Conservation (phyloP, 2,113 vertebrate species). For the Tenrec ecaudatus region DNA sequence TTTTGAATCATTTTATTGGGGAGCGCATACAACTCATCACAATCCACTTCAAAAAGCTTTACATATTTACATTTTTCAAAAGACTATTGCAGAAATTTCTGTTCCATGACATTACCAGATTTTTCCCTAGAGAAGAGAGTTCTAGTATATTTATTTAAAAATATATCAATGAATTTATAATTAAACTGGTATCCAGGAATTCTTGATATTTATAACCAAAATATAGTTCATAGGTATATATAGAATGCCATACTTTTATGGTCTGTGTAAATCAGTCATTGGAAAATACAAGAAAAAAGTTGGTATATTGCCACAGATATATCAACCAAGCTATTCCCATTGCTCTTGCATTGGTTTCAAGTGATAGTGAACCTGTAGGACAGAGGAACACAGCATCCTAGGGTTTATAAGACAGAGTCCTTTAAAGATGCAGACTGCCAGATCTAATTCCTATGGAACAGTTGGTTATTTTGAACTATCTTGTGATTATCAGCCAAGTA, state of each 20-base stretch:
- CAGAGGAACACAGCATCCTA: not conserved
- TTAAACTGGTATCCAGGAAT: conserved; percentile 1
- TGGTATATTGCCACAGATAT: not conserved
- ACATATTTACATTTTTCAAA: not conserved
- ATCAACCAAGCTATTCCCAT: not conserved
- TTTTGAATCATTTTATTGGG: too few relatives aligned
- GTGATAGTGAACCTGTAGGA: not conserved
- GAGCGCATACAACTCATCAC: too few relatives aligned
- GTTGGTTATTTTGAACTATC: not conserved
- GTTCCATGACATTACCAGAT: not conserved
- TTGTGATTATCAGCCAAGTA: not conserved
- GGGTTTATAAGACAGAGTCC: not conserved
- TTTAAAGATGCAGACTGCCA: not conserved
- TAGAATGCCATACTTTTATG: not conserved
- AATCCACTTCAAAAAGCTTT: not conserved
- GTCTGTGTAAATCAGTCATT: not conserved
- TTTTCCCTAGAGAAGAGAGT: not conserved
- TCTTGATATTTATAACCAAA: not conserved
- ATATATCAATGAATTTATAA: not conserved
- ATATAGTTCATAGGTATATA: not conserved
- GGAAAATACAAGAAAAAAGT: not conserved
- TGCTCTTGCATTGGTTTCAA: not conserved
- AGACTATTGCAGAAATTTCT: not conserved
- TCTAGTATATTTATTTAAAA: not conserved
- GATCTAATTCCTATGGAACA: not conserved